Conservation (phyloP, 2,888 invertebrate genomes). For the Galeopsomyia nigrocyanea region DNA sequence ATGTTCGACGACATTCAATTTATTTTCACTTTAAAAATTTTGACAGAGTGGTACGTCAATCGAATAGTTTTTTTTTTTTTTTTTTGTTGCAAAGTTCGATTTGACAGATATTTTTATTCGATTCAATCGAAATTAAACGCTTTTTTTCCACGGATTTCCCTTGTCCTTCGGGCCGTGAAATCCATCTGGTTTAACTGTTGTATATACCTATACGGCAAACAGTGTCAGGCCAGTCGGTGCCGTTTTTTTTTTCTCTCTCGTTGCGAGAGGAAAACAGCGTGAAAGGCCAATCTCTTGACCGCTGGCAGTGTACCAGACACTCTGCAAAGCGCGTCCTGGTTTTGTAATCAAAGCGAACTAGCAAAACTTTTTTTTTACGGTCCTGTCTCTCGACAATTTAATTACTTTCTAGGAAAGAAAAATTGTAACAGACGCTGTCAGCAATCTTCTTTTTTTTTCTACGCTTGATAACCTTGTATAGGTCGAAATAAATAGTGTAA, state of each 20-base stretch:
- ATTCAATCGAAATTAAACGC: no score
- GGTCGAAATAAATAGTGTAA: no score
- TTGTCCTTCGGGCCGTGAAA: conserved; percentile 18
- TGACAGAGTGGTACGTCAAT: not conserved
- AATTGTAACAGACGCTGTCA: no score
- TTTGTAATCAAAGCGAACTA: conserved; percentile 9
- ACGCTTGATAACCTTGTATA: no score
- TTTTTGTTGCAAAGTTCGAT: not conserved
- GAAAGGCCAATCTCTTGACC: conserved; percentile 33
- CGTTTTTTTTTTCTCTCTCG: conserved; percentile 27
- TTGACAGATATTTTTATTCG: no score
- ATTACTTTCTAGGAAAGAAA: no score
- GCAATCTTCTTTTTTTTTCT: no score
- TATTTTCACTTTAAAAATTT: not conserved
- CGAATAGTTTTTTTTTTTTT: not conserved
- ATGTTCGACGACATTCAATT: no score
- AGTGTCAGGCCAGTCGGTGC: conserved; percentile 24
- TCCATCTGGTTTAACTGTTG: not conserved
- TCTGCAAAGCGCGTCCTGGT: conserved; percentile 15
- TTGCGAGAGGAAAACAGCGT: conserved; percentile 23
- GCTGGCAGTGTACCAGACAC: conserved; percentile 29
- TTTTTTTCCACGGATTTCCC: conserved; percentile 17
- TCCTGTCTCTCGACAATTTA: no score
- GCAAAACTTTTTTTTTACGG: no score
- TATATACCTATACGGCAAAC: conserved; percentile 18